Base-by-base conservation (phyloP, 1,140 invertebrate genomes). In the Drosophila hydei region DNA sequence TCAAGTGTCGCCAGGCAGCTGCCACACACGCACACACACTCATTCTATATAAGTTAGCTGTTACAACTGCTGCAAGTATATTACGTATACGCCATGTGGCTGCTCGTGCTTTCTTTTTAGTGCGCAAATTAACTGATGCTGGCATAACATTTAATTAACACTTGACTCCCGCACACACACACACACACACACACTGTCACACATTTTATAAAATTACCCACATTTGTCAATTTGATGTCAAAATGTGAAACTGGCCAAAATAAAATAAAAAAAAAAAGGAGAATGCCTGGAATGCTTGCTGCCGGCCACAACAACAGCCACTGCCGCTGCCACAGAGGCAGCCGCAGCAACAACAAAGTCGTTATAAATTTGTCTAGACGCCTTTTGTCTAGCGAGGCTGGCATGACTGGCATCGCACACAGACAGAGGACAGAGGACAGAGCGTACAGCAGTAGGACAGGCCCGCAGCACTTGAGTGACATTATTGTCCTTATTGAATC, bases 351-450 rank as follows among this genome's bases (percentile, higher is more conserved):
- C 38, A 42, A 42, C 38, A 65, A 77, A 75, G 71, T 72, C 75
- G 62, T 88, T 88, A 88, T 72, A 87, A 77, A 88, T 75, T 85
- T 78, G 81, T 87, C 81, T 87, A 87, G 81, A 87, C 81, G 50
- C 48, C 83, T 58, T 76, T 81, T 87, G 77, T 88, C 81, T 77
- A 77, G 74, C 62, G 25, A 11, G 30, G 30, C 30, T 33, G 30
- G 43, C 63, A 75, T 73, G 80, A 69, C 73, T 70, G 60, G 55
- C 36, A 19, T 48, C 50, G 23, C 18, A 30, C n/a, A 55, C 12
- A 33, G 56, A 42, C 38, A 14, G 40, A 40, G 21, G 18, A 19
- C 55, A 18, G 33, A 47, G 60, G 21, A 9, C 42, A 19, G 45
- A 19, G 45, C 5, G n/a, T 1, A 42, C 21, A 25, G 47, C 9